phyloP scores from a whole-genome alignment of 2,113 vertebrate species.

The Epinephelus moara region DNA sequence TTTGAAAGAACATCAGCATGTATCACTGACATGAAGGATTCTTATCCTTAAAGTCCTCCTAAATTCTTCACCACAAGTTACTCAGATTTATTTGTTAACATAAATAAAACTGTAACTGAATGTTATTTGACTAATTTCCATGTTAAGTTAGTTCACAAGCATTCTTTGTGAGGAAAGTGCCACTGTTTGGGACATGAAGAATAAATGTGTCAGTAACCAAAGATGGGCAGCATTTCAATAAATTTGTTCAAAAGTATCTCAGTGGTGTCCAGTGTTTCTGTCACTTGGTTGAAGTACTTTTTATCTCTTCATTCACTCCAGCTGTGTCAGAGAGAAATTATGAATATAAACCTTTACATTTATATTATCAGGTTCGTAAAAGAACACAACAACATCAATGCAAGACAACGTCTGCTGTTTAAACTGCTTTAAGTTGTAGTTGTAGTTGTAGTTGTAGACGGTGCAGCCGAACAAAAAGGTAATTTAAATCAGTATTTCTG shows the following conservation, averaged over 20 bases:
- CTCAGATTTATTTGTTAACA: background rate
- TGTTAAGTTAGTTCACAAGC: too few species aligned
- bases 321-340: background rate
- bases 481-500: too few species aligned
- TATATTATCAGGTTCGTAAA: too few species aligned
- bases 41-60: background rate
- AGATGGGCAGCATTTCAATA: background rate
- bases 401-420: too few species aligned
- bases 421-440: too few species aligned
- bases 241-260: constrained; percentile 3
- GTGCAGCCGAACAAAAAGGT: too few species aligned
- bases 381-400: too few species aligned
- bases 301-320: too few species aligned
- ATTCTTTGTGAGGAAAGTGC: background rate
- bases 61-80: background rate
- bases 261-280: background rate
- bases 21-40: background rate
- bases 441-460: too few species aligned
- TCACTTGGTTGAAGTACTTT: background rate
- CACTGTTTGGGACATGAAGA: background rate
- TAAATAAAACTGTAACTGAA: background rate
- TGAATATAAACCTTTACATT: background rate
- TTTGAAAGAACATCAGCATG: background rate
- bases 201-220: background rate
- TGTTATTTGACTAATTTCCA: background rate